A percentile compares a stretch with the other conserved stretches of the same genome.
phyloP scores from a whole-genome alignment of 37 sponge, comb jelly and placozoan genomes.

The Cliona cf. orientalis region DNA sequence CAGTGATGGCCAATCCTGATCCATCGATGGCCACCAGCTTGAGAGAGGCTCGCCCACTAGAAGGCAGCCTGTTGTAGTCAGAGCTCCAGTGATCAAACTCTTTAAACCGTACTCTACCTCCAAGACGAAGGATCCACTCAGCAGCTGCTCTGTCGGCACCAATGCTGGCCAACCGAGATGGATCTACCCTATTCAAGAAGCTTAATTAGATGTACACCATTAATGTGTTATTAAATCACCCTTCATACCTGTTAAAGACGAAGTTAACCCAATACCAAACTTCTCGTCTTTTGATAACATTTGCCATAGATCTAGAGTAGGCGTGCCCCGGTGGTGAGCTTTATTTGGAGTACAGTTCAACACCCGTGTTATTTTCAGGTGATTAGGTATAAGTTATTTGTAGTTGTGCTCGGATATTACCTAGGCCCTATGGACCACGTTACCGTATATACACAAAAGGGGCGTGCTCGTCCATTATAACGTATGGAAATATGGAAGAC shows the following conservation, averaged over 20 bases:
- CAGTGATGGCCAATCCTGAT: slow-evolving; percentile 40
- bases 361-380: too few relatives aligned
- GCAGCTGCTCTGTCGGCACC: slow-evolving; percentile 84
- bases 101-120: slow-evolving; percentile 71
- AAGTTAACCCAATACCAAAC: slow-evolving; percentile 59
- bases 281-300: not conserved
- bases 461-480: too few relatives aligned
- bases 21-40: slow-evolving; percentile 60
- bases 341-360: too few relatives aligned
- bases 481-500: too few relatives aligned
- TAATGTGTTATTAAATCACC: not conserved
- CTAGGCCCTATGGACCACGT: too few relatives aligned
- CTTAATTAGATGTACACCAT: not conserved
- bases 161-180: slow-evolving; percentile 50
- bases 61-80: slow-evolving; percentile 68
- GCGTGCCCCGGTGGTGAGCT: too few relatives aligned
- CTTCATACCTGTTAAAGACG: slow-evolving; percentile 57
- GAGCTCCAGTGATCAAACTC: slow-evolving; percentile 47
- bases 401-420: too few relatives aligned
- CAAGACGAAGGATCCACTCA: slow-evolving; percentile 75
- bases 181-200: slow-evolving; percentile 59
- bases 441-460: too few relatives aligned
- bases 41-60: not conserved
- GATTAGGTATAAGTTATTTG: too few relatives aligned
- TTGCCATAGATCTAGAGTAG: not conserved